These are phyloP conservation scores for Tyria jacobaeae DNA, from an alignment of 2,888 invertebrate species.

Conservation along the genomic window DNA sequence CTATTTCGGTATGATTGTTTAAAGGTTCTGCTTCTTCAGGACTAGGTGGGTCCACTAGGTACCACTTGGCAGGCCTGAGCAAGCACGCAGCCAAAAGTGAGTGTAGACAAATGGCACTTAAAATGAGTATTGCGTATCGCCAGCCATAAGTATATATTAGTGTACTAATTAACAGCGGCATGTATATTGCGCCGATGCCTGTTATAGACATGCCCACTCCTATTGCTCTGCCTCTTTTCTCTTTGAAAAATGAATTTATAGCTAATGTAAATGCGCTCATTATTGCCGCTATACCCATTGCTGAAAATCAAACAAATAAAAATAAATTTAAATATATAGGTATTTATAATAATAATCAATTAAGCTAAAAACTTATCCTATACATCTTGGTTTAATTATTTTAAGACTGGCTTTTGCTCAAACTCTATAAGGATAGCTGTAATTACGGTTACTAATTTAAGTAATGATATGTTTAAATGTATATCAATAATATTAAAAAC, in stretches of 20 bases:
- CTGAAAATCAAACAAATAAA: slow-evolving; percentile 84
- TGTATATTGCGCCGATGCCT: slow-evolving; percentile 89
- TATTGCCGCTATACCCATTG: slow-evolving; percentile 87
- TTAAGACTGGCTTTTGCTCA: too few relatives aligned
- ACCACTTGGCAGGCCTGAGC: slow-evolving; percentile 90
- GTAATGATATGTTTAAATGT: too few relatives aligned
- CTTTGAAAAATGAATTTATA: slow-evolving; percentile 88
- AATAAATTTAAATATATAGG: too few relatives aligned
- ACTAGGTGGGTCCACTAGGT: slow-evolving; percentile 76
- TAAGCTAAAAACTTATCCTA: too few relatives aligned
- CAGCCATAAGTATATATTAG: slow-evolving; percentile 86
- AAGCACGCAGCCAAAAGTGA: slow-evolving; percentile 87
- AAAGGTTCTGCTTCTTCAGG: slow-evolving; percentile 72
- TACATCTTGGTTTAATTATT: too few relatives aligned
- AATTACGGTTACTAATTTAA: too few relatives aligned
- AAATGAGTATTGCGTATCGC: slow-evolving; percentile 87
- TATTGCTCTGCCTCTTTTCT: slow-evolving; percentile 87
- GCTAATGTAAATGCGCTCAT: slow-evolving; percentile 88
- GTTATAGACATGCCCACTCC: slow-evolving; percentile 88
- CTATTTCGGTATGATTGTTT: slow-evolving; percentile 63
- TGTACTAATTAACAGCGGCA: slow-evolving; percentile 87
- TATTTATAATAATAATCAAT: too few relatives aligned
- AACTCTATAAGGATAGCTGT: too few relatives aligned
- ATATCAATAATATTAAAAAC: too few relatives aligned
- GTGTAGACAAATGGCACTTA: slow-evolving; percentile 88